These are phyloP conservation scores for Heliothis peltigera DNA, from an alignment of 2,888 invertebrate species.

Conservation along the genomic window DNA sequence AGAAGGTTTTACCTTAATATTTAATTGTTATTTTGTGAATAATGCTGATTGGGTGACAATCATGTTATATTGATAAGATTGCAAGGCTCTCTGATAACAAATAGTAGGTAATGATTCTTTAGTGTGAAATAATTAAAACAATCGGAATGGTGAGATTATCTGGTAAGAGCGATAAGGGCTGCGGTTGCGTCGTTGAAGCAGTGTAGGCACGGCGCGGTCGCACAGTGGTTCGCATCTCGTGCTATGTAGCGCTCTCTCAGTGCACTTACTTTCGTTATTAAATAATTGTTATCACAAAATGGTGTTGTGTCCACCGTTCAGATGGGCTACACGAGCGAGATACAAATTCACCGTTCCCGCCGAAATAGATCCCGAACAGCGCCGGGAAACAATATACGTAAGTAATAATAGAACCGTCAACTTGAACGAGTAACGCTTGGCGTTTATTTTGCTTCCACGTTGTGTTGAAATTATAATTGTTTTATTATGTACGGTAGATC, in stretches of 20 bases:
- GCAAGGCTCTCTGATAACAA: slow-evolving; percentile 84
- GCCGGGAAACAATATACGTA: slow-evolving; percentile 82
- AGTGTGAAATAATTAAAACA: slow-evolving; percentile 88
- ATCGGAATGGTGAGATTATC: slow-evolving; percentile 87
- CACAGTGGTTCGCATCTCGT: slow-evolving; percentile 59
- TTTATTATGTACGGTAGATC: not conserved
- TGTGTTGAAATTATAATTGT: not conserved
- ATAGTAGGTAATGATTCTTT: slow-evolving; percentile 81
- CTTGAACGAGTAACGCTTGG: not conserved
- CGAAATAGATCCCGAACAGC: slow-evolving; percentile 55
- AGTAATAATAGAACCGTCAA: slow-evolving; percentile 62
- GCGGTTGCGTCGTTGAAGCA: slow-evolving; percentile 76
- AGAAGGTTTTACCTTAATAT: slow-evolving; percentile 17
- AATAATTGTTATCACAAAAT: slow-evolving; percentile 63
- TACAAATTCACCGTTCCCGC: slow-evolving; percentile 76
- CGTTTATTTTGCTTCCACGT: slow-evolving; percentile 8
- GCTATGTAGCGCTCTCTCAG: slow-evolving; percentile 38
- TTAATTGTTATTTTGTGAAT: slow-evolving; percentile 58
- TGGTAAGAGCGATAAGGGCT: slow-evolving; percentile 81
- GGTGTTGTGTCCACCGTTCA: slow-evolving; percentile 87
- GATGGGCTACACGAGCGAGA: slow-evolving; percentile 80
- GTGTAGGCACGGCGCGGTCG: slow-evolving; percentile 83
- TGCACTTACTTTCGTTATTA: slow-evolving; percentile 28
- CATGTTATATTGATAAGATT: slow-evolving; percentile 85
- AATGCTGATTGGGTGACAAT: slow-evolving; percentile 77